phyloP scores from a whole-genome alignment of 2,888 invertebrate genomes.

The Leptogaster cylindrica region DNA sequence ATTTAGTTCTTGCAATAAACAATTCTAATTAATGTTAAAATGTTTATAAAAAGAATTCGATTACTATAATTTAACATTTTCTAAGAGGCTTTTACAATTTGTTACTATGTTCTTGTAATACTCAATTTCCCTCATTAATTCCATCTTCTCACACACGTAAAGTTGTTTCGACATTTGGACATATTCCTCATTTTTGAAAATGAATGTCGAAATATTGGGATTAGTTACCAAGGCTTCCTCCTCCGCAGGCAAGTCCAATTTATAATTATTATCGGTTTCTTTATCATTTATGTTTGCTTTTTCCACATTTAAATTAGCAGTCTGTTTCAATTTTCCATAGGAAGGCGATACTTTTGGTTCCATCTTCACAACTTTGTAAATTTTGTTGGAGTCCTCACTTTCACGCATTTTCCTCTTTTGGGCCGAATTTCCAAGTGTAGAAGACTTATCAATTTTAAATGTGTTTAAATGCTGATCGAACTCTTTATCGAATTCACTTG shows the following conservation, averaged over 20 bases:
- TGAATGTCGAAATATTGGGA: slow-evolving; percentile 53
- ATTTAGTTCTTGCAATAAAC: too few species aligned
- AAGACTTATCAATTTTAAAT: neutral
- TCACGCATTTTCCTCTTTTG: neutral
- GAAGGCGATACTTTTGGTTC: too few species aligned
- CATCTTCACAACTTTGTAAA: too few species aligned
- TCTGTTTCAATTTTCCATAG: too few species aligned
- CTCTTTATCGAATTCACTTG: neutral
- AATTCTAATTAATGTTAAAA: too few species aligned
- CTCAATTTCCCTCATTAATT: slow-evolving; percentile 50
- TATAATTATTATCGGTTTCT: too few species aligned
- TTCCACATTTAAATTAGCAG: too few species aligned
- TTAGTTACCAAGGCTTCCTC: slow-evolving; percentile 5
- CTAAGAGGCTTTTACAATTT: slow-evolving; percentile 48
- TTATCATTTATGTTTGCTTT: too few species aligned
- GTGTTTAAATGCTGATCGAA: neutral
- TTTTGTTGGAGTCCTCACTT: neutral
- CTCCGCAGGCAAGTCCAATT: too few species aligned
- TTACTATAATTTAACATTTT: slow-evolving; percentile 9
- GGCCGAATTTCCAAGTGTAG: too few species aligned
- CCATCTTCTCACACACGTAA: slow-evolving; percentile 55
- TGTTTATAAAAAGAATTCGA: too few species aligned
- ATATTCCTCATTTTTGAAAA: slow-evolving; percentile 57
- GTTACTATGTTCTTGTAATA: slow-evolving; percentile 51
- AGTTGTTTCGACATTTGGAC: slow-evolving; percentile 58